Conservation (phyloP, 2,113 vertebrate genomes). For the Brienomyrus brachyistius region DNA sequence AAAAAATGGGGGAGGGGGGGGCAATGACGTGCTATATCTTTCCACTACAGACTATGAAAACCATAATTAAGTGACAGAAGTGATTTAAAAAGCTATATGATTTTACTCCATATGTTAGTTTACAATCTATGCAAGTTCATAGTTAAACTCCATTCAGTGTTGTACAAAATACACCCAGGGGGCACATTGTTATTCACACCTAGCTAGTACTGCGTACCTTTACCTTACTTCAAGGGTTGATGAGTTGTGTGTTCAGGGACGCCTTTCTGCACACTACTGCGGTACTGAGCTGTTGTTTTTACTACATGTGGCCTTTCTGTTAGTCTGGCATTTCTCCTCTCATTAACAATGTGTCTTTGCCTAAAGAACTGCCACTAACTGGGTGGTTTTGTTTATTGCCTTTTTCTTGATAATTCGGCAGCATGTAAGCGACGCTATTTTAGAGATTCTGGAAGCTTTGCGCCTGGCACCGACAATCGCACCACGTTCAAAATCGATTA, state of each 20-base stretch:
- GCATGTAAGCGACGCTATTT: not conserved
- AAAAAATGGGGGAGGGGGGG: not conserved
- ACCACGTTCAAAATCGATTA: not conserved
- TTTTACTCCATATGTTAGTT: not conserved
- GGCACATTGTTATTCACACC: not conserved
- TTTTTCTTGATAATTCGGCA: not conserved
- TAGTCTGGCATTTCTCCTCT: not conserved
- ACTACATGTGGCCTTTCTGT: not conserved
- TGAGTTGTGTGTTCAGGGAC: not conserved
- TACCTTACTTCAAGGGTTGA: not conserved
- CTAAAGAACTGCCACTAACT: not conserved
- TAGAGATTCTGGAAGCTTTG: not conserved
- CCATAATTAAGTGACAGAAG: not conserved
- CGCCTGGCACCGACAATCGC: not conserved
- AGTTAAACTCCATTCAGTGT: not conserved
- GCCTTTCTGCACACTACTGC: not conserved
- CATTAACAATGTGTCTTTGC: not conserved
- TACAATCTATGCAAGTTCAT: not conserved
- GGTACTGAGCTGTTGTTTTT: not conserved
- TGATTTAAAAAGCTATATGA: not conserved
- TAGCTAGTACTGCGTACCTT: not conserved
- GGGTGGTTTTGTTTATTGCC: not conserved
- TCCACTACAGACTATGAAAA: not conserved
- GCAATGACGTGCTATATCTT: not conserved
- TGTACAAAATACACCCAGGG: not conserved